Conservation (phyloP, 2,888 invertebrate species). For the Biston betularia region DNA sequence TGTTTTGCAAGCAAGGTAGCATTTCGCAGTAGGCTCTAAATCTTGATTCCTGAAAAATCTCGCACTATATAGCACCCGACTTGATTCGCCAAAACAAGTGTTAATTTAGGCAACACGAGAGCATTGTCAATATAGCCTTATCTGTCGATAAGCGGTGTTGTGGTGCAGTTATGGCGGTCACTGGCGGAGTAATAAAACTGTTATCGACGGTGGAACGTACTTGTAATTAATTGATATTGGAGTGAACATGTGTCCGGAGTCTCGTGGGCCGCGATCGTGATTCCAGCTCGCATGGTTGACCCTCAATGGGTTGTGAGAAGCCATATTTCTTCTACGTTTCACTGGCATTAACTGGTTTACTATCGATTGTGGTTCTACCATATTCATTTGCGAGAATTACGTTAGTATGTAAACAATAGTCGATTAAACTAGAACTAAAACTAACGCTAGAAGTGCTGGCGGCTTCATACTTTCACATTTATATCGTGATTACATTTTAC, state of each 20-base stretch:
- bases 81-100: conserved; percentile 31
- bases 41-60: conserved; percentile 6
- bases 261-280: conserved; percentile 3
- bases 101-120: conserved; percentile 51
- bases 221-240: conserved; percentile 45
- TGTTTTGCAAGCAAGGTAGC: too few species aligned
- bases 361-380: not conserved
- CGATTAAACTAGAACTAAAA: too few species aligned
- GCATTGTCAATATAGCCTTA: conserved; percentile 57
- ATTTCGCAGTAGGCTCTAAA: not conserved
- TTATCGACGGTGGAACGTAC: conserved; percentile 45
- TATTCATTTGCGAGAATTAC: too few species aligned
- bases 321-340: not conserved
- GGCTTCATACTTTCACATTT: too few species aligned
- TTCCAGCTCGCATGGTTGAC: conserved; percentile 9
- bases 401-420: too few species aligned
- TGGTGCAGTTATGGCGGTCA: conserved; percentile 47
- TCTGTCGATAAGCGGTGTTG: conserved; percentile 55
- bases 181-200: conserved; percentile 50
- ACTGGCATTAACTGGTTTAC: not conserved
- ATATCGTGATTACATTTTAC: too few species aligned
- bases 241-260: conserved; percentile 23
- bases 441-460: too few species aligned
- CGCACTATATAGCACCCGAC: conserved; percentile 22
- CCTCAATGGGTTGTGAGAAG: conserved; percentile 1